Conservation (phyloP, 2,888 invertebrate genomes). For the Sarcophaga variegata region DNA sequence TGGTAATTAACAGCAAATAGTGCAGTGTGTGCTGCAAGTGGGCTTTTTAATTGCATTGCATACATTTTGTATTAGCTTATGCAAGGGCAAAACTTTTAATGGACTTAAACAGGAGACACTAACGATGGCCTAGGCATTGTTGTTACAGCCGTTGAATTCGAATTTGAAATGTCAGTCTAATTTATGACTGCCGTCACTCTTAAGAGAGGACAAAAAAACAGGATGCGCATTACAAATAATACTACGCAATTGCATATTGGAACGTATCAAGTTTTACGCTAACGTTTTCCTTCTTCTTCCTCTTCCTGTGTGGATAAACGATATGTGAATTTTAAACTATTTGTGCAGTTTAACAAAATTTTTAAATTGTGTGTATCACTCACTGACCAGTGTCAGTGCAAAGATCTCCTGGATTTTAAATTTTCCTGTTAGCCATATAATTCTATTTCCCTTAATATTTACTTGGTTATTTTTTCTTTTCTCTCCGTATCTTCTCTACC, state of each 20-base stretch:
- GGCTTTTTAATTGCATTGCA: constrained; percentile 41
- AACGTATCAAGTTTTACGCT: too few relatives aligned
- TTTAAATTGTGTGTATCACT: too few relatives aligned
- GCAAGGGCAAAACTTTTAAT: constrained; percentile 53
- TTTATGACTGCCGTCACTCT: constrained; percentile 53
- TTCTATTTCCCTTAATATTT: constrained; percentile 34
- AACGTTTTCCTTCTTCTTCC: too few relatives aligned
- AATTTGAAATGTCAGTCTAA: constrained; percentile 38
- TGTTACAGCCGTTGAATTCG: background rate
- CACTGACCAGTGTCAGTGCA: too few relatives aligned
- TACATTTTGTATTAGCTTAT: constrained; percentile 33
- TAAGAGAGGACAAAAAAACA: constrained; percentile 8
- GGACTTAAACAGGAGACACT: constrained; percentile 48
- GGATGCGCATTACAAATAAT: constrained; percentile 16
- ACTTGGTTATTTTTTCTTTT: constrained; percentile 14
- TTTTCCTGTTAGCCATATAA: too few relatives aligned
- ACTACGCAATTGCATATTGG: constrained; percentile 10
- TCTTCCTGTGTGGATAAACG: too few relatives aligned
- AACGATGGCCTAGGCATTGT: constrained; percentile 37
- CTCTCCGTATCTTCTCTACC: background rate
- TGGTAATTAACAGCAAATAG: constrained; percentile 49
- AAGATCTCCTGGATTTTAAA: too few relatives aligned
- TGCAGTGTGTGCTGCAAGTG: constrained; percentile 27
- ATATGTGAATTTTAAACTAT: too few relatives aligned
- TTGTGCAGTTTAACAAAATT: too few relatives aligned